Base-by-base conservation (phyloP, 1,140 invertebrate species). In the Asobara japonica region DNA sequence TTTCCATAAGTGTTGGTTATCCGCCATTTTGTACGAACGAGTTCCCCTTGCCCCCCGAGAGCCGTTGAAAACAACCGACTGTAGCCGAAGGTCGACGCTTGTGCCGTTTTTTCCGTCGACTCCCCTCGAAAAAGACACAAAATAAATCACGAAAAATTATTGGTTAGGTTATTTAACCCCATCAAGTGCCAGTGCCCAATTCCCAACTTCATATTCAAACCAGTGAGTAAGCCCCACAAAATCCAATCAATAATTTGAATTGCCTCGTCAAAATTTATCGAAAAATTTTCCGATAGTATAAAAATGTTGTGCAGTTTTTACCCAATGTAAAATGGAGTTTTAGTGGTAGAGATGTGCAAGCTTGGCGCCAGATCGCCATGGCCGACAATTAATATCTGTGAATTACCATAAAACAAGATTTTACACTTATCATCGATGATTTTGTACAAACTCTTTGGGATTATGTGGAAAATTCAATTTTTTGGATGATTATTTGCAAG, bases 101-200 rank as follows among this genome's bases (percentile, higher is more conserved):
- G 51, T 56, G 18, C 51, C 51, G 51, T 56, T 56, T 27, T 25
- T 56, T 45, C 41, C 22, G 20, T 56, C 51, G 51, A 25, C 22
- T 56, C 51, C 18, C 51, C 13, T 22, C 6, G 8, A 56, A 56
- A 56, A 56, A 56, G 22, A 56, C 22, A 56, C 51, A 25, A 56
- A 56, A 56, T 56, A 56, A 56, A 56, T 56, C 51, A 13, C 7
- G 18, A 56, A 56, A 56, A 56, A 56, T 56, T 56, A 56, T 56
- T 56, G 51, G 51, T 56, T 56, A 56, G 51, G 51, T 56, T 56
- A 25, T 56, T 56, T 56, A 56, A 56, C 51, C 51, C 20, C 51
- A 38, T 38, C 45, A 56, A 56, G 51, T 56, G 51, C 22, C 22
- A 25, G 22, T 45, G 22, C 7, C 22, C 10, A 22, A 8, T 51